Conservation (phyloP, 1,140 invertebrate species). For the Globodera ellingtonae region DNA sequence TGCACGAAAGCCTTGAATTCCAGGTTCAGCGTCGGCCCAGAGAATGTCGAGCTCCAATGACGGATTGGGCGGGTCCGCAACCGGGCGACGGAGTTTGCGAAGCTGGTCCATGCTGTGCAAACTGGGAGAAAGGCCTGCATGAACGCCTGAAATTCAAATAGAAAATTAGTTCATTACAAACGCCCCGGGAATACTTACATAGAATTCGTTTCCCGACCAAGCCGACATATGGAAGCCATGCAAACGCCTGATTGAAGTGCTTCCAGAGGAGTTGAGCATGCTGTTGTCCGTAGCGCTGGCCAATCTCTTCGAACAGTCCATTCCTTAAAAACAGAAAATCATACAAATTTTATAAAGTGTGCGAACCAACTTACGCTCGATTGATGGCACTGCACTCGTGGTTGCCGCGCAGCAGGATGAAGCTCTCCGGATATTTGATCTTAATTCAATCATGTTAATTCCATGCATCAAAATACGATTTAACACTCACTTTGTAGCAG, state of each 20-base stretch:
- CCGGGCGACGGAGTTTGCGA: background rate
- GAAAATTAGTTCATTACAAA: background rate
- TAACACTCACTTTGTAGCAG: background rate
- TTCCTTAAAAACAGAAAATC: background rate
- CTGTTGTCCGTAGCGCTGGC: slow-evolving; percentile 14
- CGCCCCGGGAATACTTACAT: too few relatives aligned
- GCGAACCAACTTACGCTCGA: slow-evolving; percentile 69
- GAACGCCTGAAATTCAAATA: slow-evolving; percentile 67
- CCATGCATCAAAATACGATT: background rate
- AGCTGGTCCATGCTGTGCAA: slow-evolving; percentile 61
- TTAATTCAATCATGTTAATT: background rate
- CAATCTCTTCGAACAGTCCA: slow-evolving; percentile 24
- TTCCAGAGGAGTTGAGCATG: slow-evolving; percentile 20
- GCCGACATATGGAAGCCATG: slow-evolving; percentile 71
- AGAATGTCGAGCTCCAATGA: slow-evolving; percentile 18
- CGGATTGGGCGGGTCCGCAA: slow-evolving; percentile 12
- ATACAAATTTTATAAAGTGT: slow-evolving; percentile 69
- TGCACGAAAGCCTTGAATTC: background rate
- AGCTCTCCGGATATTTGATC: slow-evolving; percentile 27
- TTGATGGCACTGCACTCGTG: too few relatives aligned
- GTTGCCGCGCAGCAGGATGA: slow-evolving; percentile 67
- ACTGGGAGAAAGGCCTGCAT: slow-evolving; percentile 80
- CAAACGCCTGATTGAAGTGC: slow-evolving; percentile 67
- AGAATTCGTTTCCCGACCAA: slow-evolving; percentile 81
- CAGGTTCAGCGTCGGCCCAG: slow-evolving; percentile 36